Evolutionary conservation across 2,888 invertebrate genomes (phyloP).

Genomic region (Ormyrus thymus): DNA sequence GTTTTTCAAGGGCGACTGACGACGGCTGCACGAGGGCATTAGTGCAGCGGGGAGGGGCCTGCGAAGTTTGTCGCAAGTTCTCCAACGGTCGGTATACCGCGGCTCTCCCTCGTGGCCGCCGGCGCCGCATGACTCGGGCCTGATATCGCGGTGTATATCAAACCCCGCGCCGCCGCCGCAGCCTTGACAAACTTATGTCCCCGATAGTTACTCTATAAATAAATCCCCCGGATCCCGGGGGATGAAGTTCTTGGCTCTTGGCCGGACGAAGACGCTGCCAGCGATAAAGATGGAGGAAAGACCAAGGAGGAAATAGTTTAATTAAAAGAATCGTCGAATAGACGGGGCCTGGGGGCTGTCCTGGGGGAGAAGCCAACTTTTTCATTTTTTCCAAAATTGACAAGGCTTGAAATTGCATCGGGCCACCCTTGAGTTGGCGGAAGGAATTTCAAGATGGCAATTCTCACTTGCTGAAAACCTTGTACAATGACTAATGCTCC

Average conservation of each 20-base stretch:
- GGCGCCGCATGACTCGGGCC: conserved; percentile 25
- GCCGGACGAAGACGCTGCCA: neutral
- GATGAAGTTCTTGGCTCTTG: conserved; percentile 8
- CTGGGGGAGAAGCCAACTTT: conserved; percentile 22
- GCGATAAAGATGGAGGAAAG: conserved; percentile 9
- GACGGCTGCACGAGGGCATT: conserved; percentile 49
- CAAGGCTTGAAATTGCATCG: conserved; percentile 26
- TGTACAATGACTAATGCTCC: no score
- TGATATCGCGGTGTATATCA: conserved; percentile 58
- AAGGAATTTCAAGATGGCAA: conserved; percentile 1
- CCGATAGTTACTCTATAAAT: conserved; percentile 69
- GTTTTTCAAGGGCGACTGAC: neutral
- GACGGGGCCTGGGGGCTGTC: neutral
- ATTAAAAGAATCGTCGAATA: conserved; percentile 22
- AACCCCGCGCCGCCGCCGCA: conserved; percentile 47
- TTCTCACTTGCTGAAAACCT: no score
- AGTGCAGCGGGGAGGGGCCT: conserved; percentile 14
- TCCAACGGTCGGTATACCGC: conserved; percentile 48
- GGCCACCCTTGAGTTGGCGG: neutral
- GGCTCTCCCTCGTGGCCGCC: conserved; percentile 65
- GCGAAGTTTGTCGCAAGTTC: conserved; percentile 61
- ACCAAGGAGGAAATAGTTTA: conserved; percentile 44
- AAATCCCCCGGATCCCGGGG: conserved; percentile 60
- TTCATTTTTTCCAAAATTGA: conserved; percentile 19
- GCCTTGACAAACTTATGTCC: conserved; percentile 68